Percentiles rank a stretch among this genome's conserved stretches.
Conservation (phyloP, 2,888 invertebrate species). For the Caenorhabditis panamensis region DNA sequence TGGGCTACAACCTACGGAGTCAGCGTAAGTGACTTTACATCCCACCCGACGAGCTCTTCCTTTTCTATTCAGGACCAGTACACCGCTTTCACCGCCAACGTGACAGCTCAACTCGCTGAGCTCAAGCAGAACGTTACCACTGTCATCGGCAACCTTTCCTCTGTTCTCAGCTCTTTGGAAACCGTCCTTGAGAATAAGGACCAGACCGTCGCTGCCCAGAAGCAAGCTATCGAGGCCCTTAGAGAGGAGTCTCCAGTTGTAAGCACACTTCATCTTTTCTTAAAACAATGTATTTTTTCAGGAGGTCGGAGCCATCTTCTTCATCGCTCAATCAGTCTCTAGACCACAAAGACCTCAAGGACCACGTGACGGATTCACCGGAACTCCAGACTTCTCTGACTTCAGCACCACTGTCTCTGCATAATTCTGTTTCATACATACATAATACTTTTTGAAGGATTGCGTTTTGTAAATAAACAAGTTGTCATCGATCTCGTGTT, state of each 20-base stretch:
- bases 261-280: not conserved
- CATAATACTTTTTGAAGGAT: no score
- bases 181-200: constrained; percentile 52
- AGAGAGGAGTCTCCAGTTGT: constrained; percentile 31
- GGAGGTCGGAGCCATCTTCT: constrained; percentile 40
- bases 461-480: constrained; percentile 34
- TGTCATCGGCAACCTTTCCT: constrained; percentile 49
- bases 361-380: constrained; percentile 16
- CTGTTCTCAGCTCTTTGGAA: constrained; percentile 46
- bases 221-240: constrained; percentile 39
- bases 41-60: no score
- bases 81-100: constrained; percentile 47
- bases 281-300: not conserved
- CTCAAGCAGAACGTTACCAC: constrained; percentile 57
- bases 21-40: constrained; percentile 33
- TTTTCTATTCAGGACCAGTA: constrained; percentile 52
- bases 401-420: constrained; percentile 28
- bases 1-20: constrained; percentile 63
- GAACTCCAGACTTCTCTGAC: constrained; percentile 23
- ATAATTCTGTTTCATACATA: constrained; percentile 10
- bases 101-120: constrained; percentile 44
- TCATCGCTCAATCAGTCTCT: constrained; percentile 25
- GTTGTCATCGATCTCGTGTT: not conserved
- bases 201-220: constrained; percentile 46
- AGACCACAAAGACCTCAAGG: constrained; percentile 21